phyloP scores from a whole-genome alignment of 2,113 vertebrate species.

The Aldabrachelys gigantea region DNA sequence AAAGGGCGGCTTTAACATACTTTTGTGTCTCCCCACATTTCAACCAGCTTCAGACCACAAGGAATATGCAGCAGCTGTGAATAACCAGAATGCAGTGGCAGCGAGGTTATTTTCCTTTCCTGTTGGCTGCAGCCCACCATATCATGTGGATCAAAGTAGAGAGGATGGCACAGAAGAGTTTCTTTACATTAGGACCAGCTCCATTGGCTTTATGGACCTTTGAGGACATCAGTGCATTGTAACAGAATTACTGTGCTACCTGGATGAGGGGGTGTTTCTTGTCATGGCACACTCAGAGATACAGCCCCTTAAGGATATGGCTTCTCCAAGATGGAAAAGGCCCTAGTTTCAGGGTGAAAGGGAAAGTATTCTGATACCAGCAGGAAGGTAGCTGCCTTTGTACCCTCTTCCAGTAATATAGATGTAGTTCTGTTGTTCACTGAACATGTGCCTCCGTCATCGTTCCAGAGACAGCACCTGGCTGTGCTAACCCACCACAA shows the following conservation, averaged over 20 bases:
- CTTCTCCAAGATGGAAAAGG: background rate
- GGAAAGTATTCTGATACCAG: background rate
- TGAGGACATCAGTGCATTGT: background rate
- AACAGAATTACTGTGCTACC: background rate
- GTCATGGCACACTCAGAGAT: background rate
- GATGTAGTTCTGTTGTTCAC: background rate
- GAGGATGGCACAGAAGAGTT: background rate
- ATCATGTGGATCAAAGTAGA: background rate
- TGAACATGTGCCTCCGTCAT: background rate
- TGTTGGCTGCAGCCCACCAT: background rate
- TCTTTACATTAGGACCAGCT: background rate
- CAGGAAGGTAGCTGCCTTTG: background rate
- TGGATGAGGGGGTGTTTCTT: background rate
- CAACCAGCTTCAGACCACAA: background rate
- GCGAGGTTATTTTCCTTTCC: background rate
- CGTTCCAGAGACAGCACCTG: background rate
- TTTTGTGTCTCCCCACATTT: background rate
- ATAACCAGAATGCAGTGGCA: background rate
- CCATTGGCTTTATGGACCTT: background rate
- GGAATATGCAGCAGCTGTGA: background rate
- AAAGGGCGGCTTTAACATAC: background rate
- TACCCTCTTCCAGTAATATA: background rate
- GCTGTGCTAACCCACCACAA: fast-evolving
- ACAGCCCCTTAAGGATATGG: background rate
- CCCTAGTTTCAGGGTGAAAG: background rate